Percentiles rank a stretch among this genome's conserved stretches.
Evolutionary conservation across 2,797 vertebrate genomes (phyloP).

Genomic region (Anabas testudineus): DNA sequence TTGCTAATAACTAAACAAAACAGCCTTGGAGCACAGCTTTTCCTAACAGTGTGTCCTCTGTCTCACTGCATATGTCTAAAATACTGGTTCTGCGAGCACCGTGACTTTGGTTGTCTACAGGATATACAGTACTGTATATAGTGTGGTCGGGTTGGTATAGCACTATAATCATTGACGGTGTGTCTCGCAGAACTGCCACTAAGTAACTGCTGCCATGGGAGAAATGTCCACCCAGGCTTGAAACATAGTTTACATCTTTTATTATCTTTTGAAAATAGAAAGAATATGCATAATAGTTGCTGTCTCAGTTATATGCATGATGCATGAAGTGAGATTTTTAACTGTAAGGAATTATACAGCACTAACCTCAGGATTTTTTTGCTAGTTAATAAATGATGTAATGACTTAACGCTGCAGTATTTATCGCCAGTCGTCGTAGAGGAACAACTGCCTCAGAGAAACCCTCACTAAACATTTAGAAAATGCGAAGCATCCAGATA

Average conservation of each 20-base stretch:
- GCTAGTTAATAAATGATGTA: slow-evolving; percentile 14
- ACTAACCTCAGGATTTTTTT: neutral
- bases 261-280: neutral
- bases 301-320: neutral
- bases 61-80: too few relatives aligned
- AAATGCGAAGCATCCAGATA: slow-evolving; percentile 75
- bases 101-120: neutral
- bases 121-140: neutral
- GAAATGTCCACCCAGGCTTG: neutral
- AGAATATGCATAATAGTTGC: neutral
- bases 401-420: slow-evolving; percentile 22
- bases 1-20: too few relatives aligned
- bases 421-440: slow-evolving; percentile 11
- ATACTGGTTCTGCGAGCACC: too few relatives aligned
- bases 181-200: too few relatives aligned
- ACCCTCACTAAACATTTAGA: slow-evolving; percentile 73
- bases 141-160: neutral
- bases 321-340: neutral
- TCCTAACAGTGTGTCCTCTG: too few relatives aligned
- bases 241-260: neutral
- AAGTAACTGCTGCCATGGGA: neutral
- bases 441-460: slow-evolving; percentile 53
- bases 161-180: neutral
- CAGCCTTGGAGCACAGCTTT: too few relatives aligned
- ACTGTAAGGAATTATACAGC: neutral